These are phyloP conservation scores for Xanthia togata DNA, from an alignment of 2,888 invertebrate species.

Conservation along the genomic window DNA sequence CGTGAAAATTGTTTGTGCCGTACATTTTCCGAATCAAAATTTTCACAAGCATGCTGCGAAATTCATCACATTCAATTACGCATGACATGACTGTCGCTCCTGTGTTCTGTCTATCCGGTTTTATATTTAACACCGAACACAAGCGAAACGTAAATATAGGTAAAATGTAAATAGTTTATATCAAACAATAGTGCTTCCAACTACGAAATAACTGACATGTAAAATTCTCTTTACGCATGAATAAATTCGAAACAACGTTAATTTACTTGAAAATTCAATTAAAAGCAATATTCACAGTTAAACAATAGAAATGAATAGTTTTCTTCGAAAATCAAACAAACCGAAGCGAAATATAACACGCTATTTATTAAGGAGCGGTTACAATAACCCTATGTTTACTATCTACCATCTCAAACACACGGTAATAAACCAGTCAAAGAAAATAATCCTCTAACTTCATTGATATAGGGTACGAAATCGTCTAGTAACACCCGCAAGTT, in stretches of 20 bases:
- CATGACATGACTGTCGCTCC: neutral
- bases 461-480: constrained; percentile 36
- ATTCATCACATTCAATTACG: constrained; percentile 3
- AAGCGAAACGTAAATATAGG: neutral
- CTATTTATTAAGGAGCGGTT: constrained; percentile 47
- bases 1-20: neutral
- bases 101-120: neutral
- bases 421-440: constrained; percentile 6
- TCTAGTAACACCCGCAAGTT: constrained; percentile 25
- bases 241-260: constrained; percentile 11
- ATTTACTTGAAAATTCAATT: constrained; percentile 21
- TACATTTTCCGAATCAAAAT: neutral
- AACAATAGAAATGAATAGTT: too few species aligned
- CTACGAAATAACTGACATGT: constrained; percentile 1
- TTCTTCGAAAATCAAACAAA: constrained; percentile 18
- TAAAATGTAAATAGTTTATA: neutral
- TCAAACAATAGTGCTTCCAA: neutral
- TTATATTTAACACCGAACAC: neutral
- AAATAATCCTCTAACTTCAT: constrained; percentile 26
- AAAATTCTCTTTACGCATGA: constrained; percentile 20
- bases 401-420: constrained; percentile 22
- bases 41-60: neutral
- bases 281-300: constrained; percentile 13
- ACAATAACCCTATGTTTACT: constrained; percentile 37
- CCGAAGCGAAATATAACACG: constrained; percentile 11